A percentile compares a stretch with the other conserved stretches of the same genome.
Conservation (phyloP, 2,888 invertebrate genomes). For the Xylophagus ater region DNA sequence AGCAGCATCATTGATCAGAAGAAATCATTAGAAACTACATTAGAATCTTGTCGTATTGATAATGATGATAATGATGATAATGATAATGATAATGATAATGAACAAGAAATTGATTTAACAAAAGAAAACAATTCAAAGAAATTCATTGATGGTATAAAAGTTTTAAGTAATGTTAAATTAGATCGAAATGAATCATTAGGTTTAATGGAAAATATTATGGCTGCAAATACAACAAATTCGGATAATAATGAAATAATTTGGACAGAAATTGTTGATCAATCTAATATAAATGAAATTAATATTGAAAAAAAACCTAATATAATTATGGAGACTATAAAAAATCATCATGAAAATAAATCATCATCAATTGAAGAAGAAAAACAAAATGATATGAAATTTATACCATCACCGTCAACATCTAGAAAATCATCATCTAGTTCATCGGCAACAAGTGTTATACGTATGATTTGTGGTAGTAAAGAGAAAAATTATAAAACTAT, state of each 20-base stretch:
- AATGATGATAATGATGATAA: constrained; percentile 20
- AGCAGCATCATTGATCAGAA: too few relatives aligned
- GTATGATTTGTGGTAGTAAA: too few relatives aligned
- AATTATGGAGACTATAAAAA: neutral
- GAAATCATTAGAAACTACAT: too few relatives aligned
- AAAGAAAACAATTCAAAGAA: constrained; percentile 11
- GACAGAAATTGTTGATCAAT: constrained; percentile 10
- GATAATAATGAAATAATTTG: constrained; percentile 9
- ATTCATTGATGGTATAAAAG: constrained; percentile 27
- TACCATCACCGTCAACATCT: neutral
- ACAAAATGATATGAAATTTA: constrained; percentile 2
- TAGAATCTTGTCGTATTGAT: too few relatives aligned
- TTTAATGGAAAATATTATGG: constrained; percentile 36
- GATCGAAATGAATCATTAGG: constrained; percentile 36
- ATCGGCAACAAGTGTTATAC: constrained; percentile 36
- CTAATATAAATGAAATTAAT: constrained; percentile 4
- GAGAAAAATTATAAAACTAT: constrained; percentile 4
- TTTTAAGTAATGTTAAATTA: constrained; percentile 38
- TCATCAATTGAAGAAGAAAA: constrained; percentile 16
- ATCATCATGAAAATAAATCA: neutral
- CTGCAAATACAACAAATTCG: constrained; percentile 28
- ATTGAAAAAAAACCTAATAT: constrained; percentile 3
- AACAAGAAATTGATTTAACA: neutral
- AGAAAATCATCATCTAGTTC: constrained; percentile 14
- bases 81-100: constrained; percentile 23